Evolutionary conservation across 2,797 vertebrate genomes (phyloP), one percentile per base, ranked within the genome.

Genomic region (Gallinago stenura): DNA sequence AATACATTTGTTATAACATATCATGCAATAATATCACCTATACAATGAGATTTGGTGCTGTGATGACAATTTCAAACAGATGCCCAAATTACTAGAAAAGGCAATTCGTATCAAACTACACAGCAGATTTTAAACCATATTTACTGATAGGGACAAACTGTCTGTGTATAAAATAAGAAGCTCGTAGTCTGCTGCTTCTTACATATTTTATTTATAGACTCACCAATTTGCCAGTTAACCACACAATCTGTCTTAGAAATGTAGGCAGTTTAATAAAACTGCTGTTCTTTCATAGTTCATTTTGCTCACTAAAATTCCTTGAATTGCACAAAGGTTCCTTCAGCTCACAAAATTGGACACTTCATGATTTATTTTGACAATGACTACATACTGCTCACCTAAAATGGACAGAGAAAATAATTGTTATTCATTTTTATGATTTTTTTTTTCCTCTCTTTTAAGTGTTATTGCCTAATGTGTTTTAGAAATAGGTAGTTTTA

Each of bases 131-230:
- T 73, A 61, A 87, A 87, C 10, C 13, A 21, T 57, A 77, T 89
- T 89, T 94, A 78, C 76, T 28, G 69, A 66, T 21, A 37, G 68
- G 53, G 48, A 60, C 37, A 62, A 90, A 86, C 43, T 28, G 37
- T 28, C 48, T 37, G 19, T 7, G 62, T 66, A 35, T 17, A 7
- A 90, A 89, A 77, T 9, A 31, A 50, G 73, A 33, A 82, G 53
- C 50, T 93, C 2, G 0, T 21, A n/a, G 66, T 61, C 72, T 71
- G 76, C 57, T 87, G 46, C 68, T 75, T 87, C 45, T 75, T 87
- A 66, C 35, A 45, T 66, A n/a, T 90, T 89, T 85, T 94, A 92
- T 95, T 94, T 92, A 86, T 84, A 91, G 89, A 80, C 84, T 87
- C 69, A 26, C 80, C 80, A 84, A 51, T 93, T 96, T 95, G 31